Conservation (phyloP, 2,888 invertebrate species). For the Acanthosoma haemorrhoidale region DNA sequence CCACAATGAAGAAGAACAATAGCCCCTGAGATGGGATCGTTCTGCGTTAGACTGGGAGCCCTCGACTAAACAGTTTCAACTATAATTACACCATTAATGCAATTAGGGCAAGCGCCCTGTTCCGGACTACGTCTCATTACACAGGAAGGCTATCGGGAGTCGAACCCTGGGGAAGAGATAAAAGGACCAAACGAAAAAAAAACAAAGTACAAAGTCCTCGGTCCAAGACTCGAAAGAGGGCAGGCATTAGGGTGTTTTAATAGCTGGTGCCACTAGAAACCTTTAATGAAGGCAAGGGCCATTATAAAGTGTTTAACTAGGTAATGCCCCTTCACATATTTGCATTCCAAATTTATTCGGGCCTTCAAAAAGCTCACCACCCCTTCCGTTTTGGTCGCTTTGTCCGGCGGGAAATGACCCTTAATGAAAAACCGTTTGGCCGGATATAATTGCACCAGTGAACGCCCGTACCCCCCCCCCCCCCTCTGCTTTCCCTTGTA, state of each 20-base stretch:
- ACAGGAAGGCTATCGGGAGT: not conserved
- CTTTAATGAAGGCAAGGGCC: not conserved
- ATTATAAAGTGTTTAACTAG: constrained; percentile 14
- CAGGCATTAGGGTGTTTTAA: constrained; percentile 1
- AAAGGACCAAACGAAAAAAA: not conserved
- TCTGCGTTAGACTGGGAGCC: too few relatives aligned
- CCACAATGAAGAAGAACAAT: too few relatives aligned
- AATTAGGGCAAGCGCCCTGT: not conserved
- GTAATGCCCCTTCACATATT: constrained; percentile 12
- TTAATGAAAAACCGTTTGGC: constrained; percentile 8
- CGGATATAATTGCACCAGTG: too few relatives aligned
- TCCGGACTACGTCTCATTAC: not conserved
- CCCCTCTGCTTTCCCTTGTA: not conserved
- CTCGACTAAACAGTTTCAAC: not conserved
- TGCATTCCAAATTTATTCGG: constrained; percentile 11
- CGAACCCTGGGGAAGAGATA: not conserved
- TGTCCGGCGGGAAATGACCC: not conserved
- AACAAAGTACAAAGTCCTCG: not conserved
- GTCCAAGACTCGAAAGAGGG: not conserved
- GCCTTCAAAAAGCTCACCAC: constrained; percentile 7
- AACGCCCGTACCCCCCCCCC: not conserved
- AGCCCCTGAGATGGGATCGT: not conserved
- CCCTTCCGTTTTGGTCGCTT: not conserved
- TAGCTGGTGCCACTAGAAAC: not conserved
- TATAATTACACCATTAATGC: not conserved